phyloP scores from a whole-genome alignment of 30 jellyfish, hydroid and myxozoan species.

The Sanderia malayensis region DNA sequence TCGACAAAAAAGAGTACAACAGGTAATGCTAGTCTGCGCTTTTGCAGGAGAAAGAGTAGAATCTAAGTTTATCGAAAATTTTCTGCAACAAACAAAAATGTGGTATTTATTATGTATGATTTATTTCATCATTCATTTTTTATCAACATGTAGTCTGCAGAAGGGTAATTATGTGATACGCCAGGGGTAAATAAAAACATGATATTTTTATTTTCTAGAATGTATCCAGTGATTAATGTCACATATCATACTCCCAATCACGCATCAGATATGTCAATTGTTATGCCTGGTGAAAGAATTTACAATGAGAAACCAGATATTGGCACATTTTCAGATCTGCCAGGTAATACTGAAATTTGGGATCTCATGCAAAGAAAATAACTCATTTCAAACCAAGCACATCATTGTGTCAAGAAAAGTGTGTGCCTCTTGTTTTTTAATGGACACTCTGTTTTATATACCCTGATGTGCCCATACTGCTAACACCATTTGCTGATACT shows the following conservation, averaged over 20 bases:
- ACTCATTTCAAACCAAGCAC: constrained; percentile 1
- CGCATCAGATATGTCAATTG: background rate
- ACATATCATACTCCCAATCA: background rate
- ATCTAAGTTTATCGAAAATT: background rate
- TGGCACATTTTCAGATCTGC: background rate
- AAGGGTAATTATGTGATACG: background rate
- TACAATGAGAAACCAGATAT: background rate
- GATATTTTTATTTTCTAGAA: background rate
- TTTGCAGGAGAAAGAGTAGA: constrained; percentile 1
- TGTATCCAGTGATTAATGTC: background rate
- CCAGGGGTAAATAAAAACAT: background rate
- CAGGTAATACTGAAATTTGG: background rate
- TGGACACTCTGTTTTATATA: background rate
- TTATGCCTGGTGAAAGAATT: background rate
- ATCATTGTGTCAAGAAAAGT: background rate
- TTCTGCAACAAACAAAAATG: background rate
- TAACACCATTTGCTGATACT: constrained; percentile 1
- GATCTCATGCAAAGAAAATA: no score
- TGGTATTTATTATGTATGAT: background rate
- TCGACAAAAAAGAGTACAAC: background rate
- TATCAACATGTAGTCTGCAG: background rate
- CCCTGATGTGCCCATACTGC: constrained; percentile 4
- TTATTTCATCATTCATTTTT: background rate
- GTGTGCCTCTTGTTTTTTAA: background rate
- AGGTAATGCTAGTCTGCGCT: background rate